Conservation (phyloP, 2,797 vertebrate genomes). For the Menidia menidia region DNA sequence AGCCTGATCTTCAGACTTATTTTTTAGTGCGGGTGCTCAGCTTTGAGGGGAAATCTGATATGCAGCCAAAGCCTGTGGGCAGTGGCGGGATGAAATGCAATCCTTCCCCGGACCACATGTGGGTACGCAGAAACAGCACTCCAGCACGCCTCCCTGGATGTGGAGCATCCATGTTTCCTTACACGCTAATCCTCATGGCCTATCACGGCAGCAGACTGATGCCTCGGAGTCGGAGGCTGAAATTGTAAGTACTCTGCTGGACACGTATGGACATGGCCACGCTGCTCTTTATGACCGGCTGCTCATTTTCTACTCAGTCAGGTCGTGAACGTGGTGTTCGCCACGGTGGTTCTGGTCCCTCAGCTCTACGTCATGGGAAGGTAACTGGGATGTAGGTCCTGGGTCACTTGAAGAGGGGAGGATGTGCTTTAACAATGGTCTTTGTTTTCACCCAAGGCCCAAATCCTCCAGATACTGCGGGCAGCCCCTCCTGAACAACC, state of each 20-base stretch:
- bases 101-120: constrained; percentile 27
- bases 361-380: constrained; percentile 82
- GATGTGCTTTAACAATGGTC: not conserved
- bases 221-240: constrained; percentile 72
- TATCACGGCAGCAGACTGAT: constrained; percentile 82
- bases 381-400: constrained; percentile 49
- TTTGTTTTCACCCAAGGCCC: constrained; percentile 72
- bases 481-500: constrained; percentile 86
- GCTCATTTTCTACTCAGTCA: constrained; percentile 70
- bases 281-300: not conserved
- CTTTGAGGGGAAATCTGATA: constrained; percentile 6
- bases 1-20: not conserved
- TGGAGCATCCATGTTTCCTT: constrained; percentile 76
- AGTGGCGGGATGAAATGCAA: constrained; percentile 55
- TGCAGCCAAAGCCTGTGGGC: constrained; percentile 13
- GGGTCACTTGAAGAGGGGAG: constrained; percentile 9
- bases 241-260: constrained; percentile 75
- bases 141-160: constrained; percentile 13
- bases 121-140: constrained; percentile 4
- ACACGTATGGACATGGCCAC: not conserved
- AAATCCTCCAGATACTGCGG: constrained; percentile 85
- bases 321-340: constrained; percentile 77
- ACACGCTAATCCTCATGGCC: constrained; percentile 78
- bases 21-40: constrained; percentile 7
- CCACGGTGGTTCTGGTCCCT: constrained; percentile 71